Percentiles rank a stretch among this genome's conserved stretches.
phyloP scores from a whole-genome alignment of 2,888 invertebrate genomes.

The Parascotia fuliginaria region DNA sequence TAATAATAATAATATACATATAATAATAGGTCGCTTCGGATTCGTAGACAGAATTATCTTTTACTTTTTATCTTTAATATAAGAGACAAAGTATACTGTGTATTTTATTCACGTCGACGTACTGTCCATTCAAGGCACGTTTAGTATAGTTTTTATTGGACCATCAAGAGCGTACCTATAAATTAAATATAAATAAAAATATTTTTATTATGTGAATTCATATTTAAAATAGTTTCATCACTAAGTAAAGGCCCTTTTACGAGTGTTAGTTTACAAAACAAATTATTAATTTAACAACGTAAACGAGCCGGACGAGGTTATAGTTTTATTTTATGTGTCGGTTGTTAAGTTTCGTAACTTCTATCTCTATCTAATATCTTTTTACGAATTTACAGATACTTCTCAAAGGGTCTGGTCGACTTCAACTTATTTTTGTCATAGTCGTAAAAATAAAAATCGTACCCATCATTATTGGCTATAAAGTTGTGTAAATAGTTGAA shows the following conservation, averaged over 20 bases:
- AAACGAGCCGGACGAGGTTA: constrained; percentile 32
- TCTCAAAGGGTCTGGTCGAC: constrained; percentile 15
- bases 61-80: neutral
- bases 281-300: constrained; percentile 44
- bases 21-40: no score
- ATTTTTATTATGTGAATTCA: constrained; percentile 38
- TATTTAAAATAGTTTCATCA: constrained; percentile 36
- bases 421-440: constrained; percentile 29
- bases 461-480: constrained; percentile 39
- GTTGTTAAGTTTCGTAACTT: constrained; percentile 36
- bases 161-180: constrained; percentile 12
- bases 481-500: constrained; percentile 40
- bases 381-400: constrained; percentile 38
- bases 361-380: constrained; percentile 44
- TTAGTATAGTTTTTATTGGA: neutral
- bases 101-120: neutral
- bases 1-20: no score
- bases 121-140: neutral
- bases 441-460: constrained; percentile 45
- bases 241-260: constrained; percentile 39
- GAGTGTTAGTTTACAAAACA: constrained; percentile 42
- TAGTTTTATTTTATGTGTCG: constrained; percentile 38
- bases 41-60: no score
- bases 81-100: neutral
- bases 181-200: constrained; percentile 37